These are phyloP conservation scores for Amniataba percoides DNA, from an alignment of 2,797 vertebrate species.

Conservation along the genomic window DNA sequence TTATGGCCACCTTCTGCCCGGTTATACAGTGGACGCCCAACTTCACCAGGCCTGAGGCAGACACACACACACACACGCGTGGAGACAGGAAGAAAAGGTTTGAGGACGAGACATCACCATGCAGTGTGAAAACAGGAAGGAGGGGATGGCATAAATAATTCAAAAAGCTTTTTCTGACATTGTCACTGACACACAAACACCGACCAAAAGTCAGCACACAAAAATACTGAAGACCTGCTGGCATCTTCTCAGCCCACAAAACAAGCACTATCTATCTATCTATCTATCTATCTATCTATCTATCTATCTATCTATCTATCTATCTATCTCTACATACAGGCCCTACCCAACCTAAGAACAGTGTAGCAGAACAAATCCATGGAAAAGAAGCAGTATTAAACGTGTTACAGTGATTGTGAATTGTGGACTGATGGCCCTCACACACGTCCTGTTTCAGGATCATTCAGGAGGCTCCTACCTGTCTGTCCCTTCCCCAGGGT, in stretches of 20 bases:
- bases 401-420: constrained; percentile 1
- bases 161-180: constrained; percentile 54
- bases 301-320: too few species aligned
- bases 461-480: constrained; percentile 80
- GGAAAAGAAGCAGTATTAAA: not conserved
- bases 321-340: too few species aligned
- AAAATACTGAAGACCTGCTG: constrained; percentile 7
- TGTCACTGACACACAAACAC: constrained; percentile 57
- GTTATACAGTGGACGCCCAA: constrained; percentile 94
- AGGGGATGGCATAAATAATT: constrained; percentile 68
- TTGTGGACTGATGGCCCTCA: constrained; percentile 14
- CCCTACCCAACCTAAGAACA: not conserved
- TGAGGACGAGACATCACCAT: constrained; percentile 51
- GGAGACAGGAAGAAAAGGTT: constrained; percentile 18
- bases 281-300: too few species aligned
- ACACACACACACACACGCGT: constrained; percentile 1
- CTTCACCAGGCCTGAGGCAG: constrained; percentile 90
- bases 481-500: constrained; percentile 96
- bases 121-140: constrained; percentile 61
- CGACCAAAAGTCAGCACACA: constrained; percentile 33
- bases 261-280: too few species aligned
- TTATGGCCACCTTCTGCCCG: constrained; percentile 94
- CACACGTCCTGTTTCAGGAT: constrained; percentile 1
- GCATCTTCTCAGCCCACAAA: too few species aligned
- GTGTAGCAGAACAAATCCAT: constrained; percentile 17